Conservation (phyloP, 2,113 vertebrate genomes). For the Pholis gunnellus region DNA sequence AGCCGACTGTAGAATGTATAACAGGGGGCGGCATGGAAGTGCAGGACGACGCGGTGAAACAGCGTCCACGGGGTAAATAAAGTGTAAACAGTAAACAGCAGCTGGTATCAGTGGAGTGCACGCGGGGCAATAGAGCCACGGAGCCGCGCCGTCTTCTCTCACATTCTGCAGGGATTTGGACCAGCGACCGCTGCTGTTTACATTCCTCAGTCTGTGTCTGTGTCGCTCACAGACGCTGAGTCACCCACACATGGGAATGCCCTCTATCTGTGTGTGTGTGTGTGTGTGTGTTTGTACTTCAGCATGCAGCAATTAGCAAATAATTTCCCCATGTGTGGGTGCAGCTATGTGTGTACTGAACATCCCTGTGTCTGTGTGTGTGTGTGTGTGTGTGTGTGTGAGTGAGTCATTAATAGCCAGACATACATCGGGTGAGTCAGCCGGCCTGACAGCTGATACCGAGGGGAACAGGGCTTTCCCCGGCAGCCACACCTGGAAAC, state of each 20-base stretch:
- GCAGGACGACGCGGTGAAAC: neutral
- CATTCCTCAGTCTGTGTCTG: conserved; percentile 67
- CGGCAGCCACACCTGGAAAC: conserved; percentile 62
- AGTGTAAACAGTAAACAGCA: conserved; percentile 42
- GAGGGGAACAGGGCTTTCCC: conserved; percentile 60
- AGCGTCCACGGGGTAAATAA: neutral
- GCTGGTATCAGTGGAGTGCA: conserved; percentile 13
- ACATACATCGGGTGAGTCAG: conserved; percentile 58
- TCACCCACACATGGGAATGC: conserved; percentile 55
- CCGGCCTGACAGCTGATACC: conserved; percentile 62
- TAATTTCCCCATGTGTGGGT: conserved; percentile 55
- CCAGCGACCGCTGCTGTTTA: conserved; percentile 67
- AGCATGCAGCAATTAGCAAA: conserved; percentile 41
- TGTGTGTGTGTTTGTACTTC: conserved; percentile 6
- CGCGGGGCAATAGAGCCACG: conserved; percentile 9
- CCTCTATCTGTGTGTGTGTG: conserved; percentile 5
- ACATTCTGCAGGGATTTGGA: conserved; percentile 58
- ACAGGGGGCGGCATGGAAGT: conserved; percentile 23
- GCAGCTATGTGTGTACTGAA: conserved; percentile 28
- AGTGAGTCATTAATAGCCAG: conserved; percentile 65
- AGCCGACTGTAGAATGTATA: neutral
- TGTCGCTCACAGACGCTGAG: conserved; percentile 61
- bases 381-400: conserved; percentile 1
- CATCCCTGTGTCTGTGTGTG: conserved; percentile 11
- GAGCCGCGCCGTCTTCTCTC: neutral